Evolutionary conservation across 2,113 vertebrate genomes (phyloP).

Genomic region (Casuarius casuarius): DNA sequence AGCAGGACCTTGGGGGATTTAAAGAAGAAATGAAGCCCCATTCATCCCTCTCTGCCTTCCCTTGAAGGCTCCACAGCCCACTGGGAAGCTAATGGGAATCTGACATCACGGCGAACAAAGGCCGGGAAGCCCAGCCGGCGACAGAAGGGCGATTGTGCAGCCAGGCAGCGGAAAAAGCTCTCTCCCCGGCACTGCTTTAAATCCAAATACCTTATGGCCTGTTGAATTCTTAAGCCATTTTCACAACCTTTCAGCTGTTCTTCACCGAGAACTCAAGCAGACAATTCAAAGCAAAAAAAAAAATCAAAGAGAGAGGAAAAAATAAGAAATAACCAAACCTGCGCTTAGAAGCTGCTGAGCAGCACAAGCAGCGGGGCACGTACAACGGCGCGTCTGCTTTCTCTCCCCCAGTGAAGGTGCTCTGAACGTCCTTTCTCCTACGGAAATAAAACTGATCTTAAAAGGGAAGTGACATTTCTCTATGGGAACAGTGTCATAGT

Average conservation of each 20-base stretch:
- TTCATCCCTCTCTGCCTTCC: not conserved
- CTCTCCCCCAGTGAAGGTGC: not conserved
- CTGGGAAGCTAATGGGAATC: slow-evolving; percentile 34
- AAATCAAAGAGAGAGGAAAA: not conserved
- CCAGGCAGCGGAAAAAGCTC: slow-evolving; percentile 5
- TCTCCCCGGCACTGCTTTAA: slow-evolving; percentile 48
- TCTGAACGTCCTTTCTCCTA: not conserved
- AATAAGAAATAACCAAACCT: not conserved
- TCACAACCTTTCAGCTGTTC: slow-evolving; percentile 42
- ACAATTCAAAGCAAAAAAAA: slow-evolving; percentile 12
- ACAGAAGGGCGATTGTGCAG: slow-evolving; percentile 40
- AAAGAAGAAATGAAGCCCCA: not conserved
- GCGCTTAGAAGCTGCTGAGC: not conserved
- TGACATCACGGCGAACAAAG: slow-evolving; percentile 23
- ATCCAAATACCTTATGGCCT: slow-evolving; percentile 51
- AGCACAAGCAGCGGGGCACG: not conserved
- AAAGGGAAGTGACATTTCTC: not conserved
- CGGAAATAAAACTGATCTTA: slow-evolving; percentile 1
- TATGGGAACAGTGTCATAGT: not conserved
- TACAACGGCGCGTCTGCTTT: not conserved
- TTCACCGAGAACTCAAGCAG: not conserved
- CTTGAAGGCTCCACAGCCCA: not conserved
- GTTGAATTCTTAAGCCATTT: slow-evolving; percentile 13
- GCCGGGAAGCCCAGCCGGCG: not conserved
- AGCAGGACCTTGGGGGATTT: not conserved